A percentile compares a stretch with the other conserved stretches of the same genome.
Conservation (phyloP, 2,888 invertebrate genomes). For the Tinea semifulvella region DNA sequence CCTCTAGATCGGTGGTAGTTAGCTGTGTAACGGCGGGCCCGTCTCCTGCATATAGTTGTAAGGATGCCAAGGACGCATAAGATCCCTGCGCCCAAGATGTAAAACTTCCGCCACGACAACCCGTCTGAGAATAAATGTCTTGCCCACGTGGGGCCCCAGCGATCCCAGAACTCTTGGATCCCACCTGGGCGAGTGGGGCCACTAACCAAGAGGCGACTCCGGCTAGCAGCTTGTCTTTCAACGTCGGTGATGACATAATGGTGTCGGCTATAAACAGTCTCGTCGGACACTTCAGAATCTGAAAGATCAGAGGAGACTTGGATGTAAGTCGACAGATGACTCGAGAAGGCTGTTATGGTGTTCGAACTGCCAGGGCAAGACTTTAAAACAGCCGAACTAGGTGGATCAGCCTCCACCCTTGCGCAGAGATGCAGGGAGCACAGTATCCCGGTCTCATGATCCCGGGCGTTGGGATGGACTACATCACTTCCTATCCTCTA, state of each 20-base stretch:
- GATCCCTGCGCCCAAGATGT: slow-evolving; percentile 16
- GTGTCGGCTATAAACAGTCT: neutral
- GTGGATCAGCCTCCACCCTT: neutral
- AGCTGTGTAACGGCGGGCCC: neutral
- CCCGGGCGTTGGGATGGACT: too few relatives aligned
- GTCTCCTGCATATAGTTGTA: slow-evolving; percentile 14
- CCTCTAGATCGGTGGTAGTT: neutral
- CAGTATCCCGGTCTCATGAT: too few relatives aligned
- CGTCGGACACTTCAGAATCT: neutral
- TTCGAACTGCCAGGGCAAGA: neutral
- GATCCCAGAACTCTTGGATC: slow-evolving; percentile 14
- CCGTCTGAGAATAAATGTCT: slow-evolving; percentile 14
- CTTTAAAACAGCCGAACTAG: neutral
- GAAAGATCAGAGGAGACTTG: neutral
- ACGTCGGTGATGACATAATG: neutral
- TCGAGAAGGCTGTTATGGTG: neutral
- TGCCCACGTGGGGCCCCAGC: slow-evolving; percentile 6
- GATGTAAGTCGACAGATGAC: neutral
- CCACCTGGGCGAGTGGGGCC: neutral
- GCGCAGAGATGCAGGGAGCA: too few relatives aligned
- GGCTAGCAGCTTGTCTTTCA: slow-evolving; percentile 1
- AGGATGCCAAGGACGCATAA: slow-evolving; percentile 13
- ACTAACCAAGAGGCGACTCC: neutral
- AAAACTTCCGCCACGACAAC: slow-evolving; percentile 11
- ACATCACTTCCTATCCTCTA: too few relatives aligned